Base-by-base conservation (phyloP, 2,797 vertebrate genomes). In the Aphelocoma californica region DNA sequence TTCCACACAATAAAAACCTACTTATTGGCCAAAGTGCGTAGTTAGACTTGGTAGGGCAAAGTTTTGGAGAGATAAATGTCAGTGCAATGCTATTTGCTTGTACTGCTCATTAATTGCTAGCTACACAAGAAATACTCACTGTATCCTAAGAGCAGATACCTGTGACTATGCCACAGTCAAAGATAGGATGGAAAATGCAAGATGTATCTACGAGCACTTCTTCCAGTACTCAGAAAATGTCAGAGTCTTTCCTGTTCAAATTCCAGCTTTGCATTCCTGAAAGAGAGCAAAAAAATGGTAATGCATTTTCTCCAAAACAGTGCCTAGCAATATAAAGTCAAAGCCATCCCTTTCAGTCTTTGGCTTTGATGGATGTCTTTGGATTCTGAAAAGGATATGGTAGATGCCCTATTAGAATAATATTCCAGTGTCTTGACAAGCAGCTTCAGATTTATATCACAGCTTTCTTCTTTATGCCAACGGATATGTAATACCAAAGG, bases 401-500 rank as follows among this genome's bases (percentile, higher is more conserved):
- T 86, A 73, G 77, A 60, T 73, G 34, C 34, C 77, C 79, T 88
- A 73, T 80, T 90, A 90, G 70, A 97, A 82, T 80, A 92, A 90
- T 92, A 90, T 70, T 90, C n/a, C 81, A 77, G 34, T 7, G 17
- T 66, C 80, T 88, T 95, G 77, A 91, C 54, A 92, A 81, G 60
- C 54, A 75, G 32, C 5, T 17, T 92, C 60, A 90, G 90, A 81
- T 95, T 93, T 81, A 86, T 57, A 72, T 73, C 29, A 75, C 60
- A 75, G 58, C 66, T 93, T 92, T 91, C 54, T 31, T 75, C 83
- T 86, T 75, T 48, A 67, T 62, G 77, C 77, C 89, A 95, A 88
- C 40, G 60, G 21, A 58, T 67, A 38, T 26, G n/a, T 44, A 92
- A 92, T 53, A 88, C 34, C 73, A 72, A 79, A 92, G 56, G 47